A percentile compares a stretch with the other conserved stretches of the same genome.
phyloP scores from a whole-genome alignment of 1,140 invertebrate genomes.

The Tenebrio molitor region DNA sequence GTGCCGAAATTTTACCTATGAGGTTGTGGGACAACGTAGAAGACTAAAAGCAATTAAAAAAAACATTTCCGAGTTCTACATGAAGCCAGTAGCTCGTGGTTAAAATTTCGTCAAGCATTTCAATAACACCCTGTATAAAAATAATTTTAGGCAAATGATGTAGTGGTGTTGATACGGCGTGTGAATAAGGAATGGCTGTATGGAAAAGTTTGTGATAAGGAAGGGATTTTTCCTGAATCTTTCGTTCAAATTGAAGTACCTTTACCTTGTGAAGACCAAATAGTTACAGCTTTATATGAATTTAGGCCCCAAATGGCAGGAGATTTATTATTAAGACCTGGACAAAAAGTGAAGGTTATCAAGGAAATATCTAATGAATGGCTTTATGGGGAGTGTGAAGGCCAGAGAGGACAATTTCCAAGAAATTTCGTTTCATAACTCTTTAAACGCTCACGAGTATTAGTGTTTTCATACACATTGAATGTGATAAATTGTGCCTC shows the following conservation, averaged over 20 bases:
- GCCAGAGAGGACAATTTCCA: slow-evolving; percentile 83
- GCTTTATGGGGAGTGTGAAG: slow-evolving; percentile 81
- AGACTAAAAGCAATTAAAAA: too few relatives aligned
- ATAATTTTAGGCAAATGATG: slow-evolving; percentile 75
- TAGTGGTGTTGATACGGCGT: slow-evolving; percentile 76
- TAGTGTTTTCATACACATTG: slow-evolving; percentile 13
- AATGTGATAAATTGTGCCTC: slow-evolving; percentile 38
- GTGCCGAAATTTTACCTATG: too few relatives aligned
- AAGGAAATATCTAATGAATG: slow-evolving; percentile 84
- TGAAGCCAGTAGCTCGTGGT: too few relatives aligned
- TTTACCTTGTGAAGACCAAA: slow-evolving; percentile 67
- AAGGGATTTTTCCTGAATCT: slow-evolving; percentile 86
- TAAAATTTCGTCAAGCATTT: too few relatives aligned
- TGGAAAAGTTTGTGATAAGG: slow-evolving; percentile 73
- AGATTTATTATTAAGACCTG: slow-evolving; percentile 71
- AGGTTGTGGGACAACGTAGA: too few relatives aligned
- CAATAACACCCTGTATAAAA: too few relatives aligned
- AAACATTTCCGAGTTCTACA: too few relatives aligned
- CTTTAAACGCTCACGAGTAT: neutral
- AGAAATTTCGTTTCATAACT: slow-evolving; percentile 76
- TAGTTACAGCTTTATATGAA: slow-evolving; percentile 69
- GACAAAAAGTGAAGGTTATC: slow-evolving; percentile 79
- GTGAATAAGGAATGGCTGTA: slow-evolving; percentile 86
- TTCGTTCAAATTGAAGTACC: slow-evolving; percentile 85
- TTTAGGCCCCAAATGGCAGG: slow-evolving; percentile 67